Evolutionary conservation across 2,888 invertebrate species (phyloP).

Genomic region (Troglohyphantes excavatus): DNA sequence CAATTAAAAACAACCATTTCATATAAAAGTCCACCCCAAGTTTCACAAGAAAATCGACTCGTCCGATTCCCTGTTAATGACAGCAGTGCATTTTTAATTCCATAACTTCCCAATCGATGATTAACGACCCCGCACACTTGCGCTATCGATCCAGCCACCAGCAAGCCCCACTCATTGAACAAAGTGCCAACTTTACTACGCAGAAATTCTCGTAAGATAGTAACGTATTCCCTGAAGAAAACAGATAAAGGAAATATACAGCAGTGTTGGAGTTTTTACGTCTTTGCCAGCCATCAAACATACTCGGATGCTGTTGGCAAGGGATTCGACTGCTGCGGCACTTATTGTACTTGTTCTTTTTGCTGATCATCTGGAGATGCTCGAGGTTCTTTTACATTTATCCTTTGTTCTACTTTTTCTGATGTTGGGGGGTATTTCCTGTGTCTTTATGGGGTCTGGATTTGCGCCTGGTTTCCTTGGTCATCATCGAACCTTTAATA

Average conservation of each 20-base stretch:
- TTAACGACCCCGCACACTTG: not conserved
- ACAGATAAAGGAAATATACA: constrained; percentile 37
- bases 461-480: not conserved
- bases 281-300: constrained; percentile 46
- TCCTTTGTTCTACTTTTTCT: constrained; percentile 20
- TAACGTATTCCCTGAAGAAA: constrained; percentile 22
- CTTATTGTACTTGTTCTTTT: constrained; percentile 38
- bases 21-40: too few species aligned
- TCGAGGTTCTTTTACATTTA: constrained; percentile 23
- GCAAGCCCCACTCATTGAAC: not conserved
- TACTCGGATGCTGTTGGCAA: constrained; percentile 22
- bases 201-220: not conserved
- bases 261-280: constrained; percentile 46
- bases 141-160: not conserved
- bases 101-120: not conserved
- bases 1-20: too few species aligned
- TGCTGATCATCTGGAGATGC: constrained; percentile 1
- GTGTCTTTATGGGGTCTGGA: not conserved
- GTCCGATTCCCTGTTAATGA: not conserved
- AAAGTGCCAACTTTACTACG: constrained; percentile 1
- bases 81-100: not conserved
- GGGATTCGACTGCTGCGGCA: not conserved
- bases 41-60: not conserved
- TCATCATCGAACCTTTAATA: too few species aligned
- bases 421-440: constrained; percentile 18